These are phyloP conservation scores for Propithecus deckenii DNA, from an alignment of 2,797 vertebrate species.

Conservation along the genomic window DNA sequence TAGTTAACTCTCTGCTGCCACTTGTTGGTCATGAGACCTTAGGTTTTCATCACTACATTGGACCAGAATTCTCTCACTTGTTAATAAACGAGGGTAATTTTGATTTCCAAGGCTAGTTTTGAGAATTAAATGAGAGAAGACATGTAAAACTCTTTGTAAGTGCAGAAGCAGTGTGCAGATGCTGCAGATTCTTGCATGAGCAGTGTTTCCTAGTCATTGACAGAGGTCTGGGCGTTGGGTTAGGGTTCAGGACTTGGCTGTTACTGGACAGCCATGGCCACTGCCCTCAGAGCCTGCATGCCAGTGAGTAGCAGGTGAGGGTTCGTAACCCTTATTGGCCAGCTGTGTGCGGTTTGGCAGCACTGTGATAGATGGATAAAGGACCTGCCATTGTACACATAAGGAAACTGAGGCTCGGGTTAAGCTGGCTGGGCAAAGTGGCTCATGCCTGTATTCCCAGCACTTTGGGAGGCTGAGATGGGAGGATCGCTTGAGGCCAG, in stretches of 20 bases:
- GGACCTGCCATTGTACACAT: background rate
- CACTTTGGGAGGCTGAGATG: background rate
- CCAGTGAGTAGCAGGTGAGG: background rate
- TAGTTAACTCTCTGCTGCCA: background rate
- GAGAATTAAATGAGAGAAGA: background rate
- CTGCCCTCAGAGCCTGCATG: background rate
- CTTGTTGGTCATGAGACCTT: background rate
- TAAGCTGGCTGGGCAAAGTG: background rate
- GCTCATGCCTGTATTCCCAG: background rate
- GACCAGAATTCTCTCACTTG: background rate
- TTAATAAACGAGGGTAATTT: background rate
- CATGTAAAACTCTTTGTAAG: background rate
- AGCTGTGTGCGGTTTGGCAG: too few relatives aligned
- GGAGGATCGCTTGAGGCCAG: background rate
- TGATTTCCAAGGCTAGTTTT: background rate
- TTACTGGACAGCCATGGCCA: background rate
- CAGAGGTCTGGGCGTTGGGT: accelerated
- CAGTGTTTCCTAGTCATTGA: accelerated
- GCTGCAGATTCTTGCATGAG: background rate
- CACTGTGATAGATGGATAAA: too few relatives aligned
- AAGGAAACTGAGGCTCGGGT: background rate
- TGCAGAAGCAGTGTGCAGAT: too few relatives aligned
- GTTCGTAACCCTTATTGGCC: too few relatives aligned
- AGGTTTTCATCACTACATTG: accelerated
- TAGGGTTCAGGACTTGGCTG: background rate